Percentiles rank a stretch among this genome's conserved stretches.
Conservation (phyloP, 2,888 invertebrate species). For the Busseola fusca region DNA sequence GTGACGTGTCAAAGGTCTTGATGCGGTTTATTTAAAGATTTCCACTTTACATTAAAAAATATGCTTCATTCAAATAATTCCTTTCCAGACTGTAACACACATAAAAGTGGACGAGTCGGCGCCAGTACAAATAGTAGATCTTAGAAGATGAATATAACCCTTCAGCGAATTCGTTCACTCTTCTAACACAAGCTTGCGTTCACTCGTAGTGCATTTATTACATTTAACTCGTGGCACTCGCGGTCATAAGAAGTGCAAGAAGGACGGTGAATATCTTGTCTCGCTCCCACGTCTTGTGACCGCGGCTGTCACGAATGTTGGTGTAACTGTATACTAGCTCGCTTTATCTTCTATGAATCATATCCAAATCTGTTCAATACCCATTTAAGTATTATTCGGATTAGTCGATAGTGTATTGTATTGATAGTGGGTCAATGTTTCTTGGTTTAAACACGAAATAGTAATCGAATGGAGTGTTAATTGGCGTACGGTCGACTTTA, state of each 20-base stretch:
- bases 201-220: conserved; percentile 61
- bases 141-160: conserved; percentile 89
- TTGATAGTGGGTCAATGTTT: conserved; percentile 16
- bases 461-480: conserved; percentile 35
- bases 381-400: conserved; percentile 46
- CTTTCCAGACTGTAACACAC: conserved; percentile 92
- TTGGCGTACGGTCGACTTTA: neutral
- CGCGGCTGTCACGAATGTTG: neutral
- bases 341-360: conserved; percentile 44
- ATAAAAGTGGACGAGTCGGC: conserved; percentile 90
- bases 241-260: neutral
- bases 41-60: too few species aligned
- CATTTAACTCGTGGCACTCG: neutral
- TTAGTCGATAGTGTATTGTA: conserved; percentile 40
- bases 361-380: conserved; percentile 45
- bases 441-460: conserved; percentile 22
- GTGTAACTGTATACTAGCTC: conserved; percentile 22
- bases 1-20: neutral
- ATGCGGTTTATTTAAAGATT: neutral
- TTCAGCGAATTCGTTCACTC: conserved; percentile 15
- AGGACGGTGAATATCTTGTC: neutral
- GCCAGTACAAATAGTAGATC: conserved; percentile 92
- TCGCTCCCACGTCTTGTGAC: neutral
- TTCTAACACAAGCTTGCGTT: conserved; percentile 54
- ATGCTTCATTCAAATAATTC: conserved; percentile 15